Base-by-base conservation (phyloP, 2,888 invertebrate genomes). In the Cremastinae sp. region DNA sequence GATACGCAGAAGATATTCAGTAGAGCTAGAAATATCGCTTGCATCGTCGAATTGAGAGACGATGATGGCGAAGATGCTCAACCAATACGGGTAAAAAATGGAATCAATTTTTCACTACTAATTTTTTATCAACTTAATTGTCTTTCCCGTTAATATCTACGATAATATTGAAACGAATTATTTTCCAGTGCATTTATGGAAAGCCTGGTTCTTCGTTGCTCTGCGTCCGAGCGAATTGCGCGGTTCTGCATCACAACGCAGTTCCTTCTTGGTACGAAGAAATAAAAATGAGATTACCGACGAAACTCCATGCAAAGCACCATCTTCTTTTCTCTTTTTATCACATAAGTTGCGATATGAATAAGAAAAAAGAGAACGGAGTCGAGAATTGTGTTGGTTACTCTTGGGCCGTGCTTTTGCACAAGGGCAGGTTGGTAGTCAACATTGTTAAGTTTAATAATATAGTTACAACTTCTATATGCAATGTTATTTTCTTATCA, bases 311-410 rank as follows among this genome's bases (percentile, higher is more conserved):
- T 47, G 90, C 94, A 0, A 94, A 94, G 62, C 98, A 98, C 90
- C 99, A 99, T 88, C 90, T 99, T 70, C 92, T 99, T 64, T 98
- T 99, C 91, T 96, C 96, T 2, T 98, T 99, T 91, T 95, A 96
- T 86, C 99, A 99, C 89, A 96, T 99, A 76, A 97, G 97, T 75
- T 98, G 98, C 88, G 96, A 97, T 90, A 92, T 95, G 79, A 93
- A 95, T 61, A 95, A 95, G 89, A 93, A 92, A 83, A 95, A 95
- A 86, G 95, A 95, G 80, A 92, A 94, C 37, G 93, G 94, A 73
- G 92, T 95, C 12, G 96, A 96, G 88, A 95, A 93, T 79, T 94
- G 96, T 83, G 96, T 98, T 65, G 99, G 99, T 76, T 98, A 96
- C 90, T 94, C 98, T 0, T 99, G 98, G 98, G 90, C 96, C 75